Base-by-base conservation (phyloP, 2,888 invertebrate species). In the Syrphus vitripennis region DNA sequence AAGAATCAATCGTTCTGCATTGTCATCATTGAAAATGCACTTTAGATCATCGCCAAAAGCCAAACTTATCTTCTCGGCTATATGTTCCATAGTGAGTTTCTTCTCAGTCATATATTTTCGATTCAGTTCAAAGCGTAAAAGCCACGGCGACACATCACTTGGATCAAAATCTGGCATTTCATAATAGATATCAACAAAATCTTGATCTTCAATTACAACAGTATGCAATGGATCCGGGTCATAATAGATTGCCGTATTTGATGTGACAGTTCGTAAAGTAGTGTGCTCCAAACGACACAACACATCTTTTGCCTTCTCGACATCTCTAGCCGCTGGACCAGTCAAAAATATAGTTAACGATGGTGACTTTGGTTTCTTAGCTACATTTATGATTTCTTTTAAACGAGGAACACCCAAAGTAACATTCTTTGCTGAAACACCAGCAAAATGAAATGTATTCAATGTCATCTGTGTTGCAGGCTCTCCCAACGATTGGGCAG, bases 111-210 rank as follows among this genome's bases (percentile, higher is more conserved):
- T 98, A 90, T 98, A 94, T 92, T 99, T 99, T 72, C 98, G 95
- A 92, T 99, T 98, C 79, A 99, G 93, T 91, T 99, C 99, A 89
- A 99, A 97, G 93, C 99, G 96, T 48, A 99, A 93, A 16, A 99
- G 93, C 99, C 99, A 99, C 0, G 98, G 98, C 0, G 98, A 98
- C 88, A 98, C 98, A 89, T 97, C 95, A 0, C 97, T 84, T 0
- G 98, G 97, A 91, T 99, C 98, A 92, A 98, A 98, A 92, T 99
- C 99, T 31, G 98, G 98, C 98, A 99, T 98, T 94, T 99, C 99
- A 91, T 99, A 99, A 92, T 99, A 99, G 55, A 99, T 98, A 92
- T 98, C 98, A 1, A 99, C 98, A 93, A 98, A 99, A 91, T 98
- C 99, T 92, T 98, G 98, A 95, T 99, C 99, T 93, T 99, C 99